These are phyloP conservation scores for Cataglyphis hispanica DNA, from an alignment of 1,140 invertebrate species.

Conservation along the genomic window DNA sequence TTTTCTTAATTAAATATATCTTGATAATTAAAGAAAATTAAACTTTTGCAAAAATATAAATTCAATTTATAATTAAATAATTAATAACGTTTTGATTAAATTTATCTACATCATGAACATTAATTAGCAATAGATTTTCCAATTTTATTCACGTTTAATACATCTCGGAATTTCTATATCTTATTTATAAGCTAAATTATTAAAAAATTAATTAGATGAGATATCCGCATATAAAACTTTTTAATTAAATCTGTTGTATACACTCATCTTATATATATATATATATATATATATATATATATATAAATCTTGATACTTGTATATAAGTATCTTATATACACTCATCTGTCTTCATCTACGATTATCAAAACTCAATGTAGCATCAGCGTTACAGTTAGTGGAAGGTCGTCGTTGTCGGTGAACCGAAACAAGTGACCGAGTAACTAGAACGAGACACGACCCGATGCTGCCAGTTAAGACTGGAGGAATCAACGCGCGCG, in stretches of 20 bases:
- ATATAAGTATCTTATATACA: neutral
- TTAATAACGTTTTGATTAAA: neutral
- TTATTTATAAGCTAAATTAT: neutral
- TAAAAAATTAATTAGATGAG: neutral
- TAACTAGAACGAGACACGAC: slow-evolving; percentile 68
- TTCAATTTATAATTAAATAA: neutral
- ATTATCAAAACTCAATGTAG: slow-evolving; percentile 29
- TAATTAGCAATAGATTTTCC: neutral
- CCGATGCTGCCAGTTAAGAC: slow-evolving; percentile 64
- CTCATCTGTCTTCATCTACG: neutral
- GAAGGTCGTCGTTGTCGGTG: slow-evolving; percentile 43
- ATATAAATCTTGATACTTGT: no score
- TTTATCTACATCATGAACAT: neutral
- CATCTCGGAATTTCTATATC: neutral
- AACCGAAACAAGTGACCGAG: slow-evolving; percentile 63
- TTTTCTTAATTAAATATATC: neutral
- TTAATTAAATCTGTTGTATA: neutral
- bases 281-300: no score
- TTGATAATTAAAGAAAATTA: neutral
- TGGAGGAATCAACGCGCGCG: slow-evolving; percentile 66
- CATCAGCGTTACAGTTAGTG: slow-evolving; percentile 47
- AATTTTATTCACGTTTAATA: neutral
- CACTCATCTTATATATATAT: no score
- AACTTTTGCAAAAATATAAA: neutral
- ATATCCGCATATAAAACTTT: neutral